Base-by-base conservation (phyloP, 2,888 invertebrate species). In the Platycnemis pennipes region DNA sequence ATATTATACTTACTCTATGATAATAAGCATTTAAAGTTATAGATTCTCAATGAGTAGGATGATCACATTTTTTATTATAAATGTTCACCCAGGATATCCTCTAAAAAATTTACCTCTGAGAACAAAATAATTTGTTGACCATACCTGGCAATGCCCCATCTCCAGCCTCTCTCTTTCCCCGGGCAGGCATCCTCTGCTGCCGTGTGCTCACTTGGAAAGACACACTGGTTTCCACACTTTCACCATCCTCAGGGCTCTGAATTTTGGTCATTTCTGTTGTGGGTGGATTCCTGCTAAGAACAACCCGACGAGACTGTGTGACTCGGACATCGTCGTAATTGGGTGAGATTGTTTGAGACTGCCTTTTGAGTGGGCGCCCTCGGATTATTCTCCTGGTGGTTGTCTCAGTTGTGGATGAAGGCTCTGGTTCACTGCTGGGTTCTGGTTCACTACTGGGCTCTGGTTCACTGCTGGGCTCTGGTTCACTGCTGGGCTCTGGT, bases 141-240 rank as follows among this genome's bases (percentile, higher is more conserved):
- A 37, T 49, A 88, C 88, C 88, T 89, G 88, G 88, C 8, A n/a
- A 63, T 26, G 63, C 63, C 19, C 63, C 63, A 37, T 77, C 77
- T 5, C 2, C 37, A 8, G 69, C 44, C 37, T 91, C 91, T n/a
- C 91, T 91, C 69, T 91, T 91, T 42, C 91, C 91, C 44, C 91
- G 63, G 4, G 91, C 91, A 13, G 91, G 91, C 42, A 91, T 69
- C 44, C 91, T 91, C 91, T 91, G 91, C 85, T 97, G 97, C 95
- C 97, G 97, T 37, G 97, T 97, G 95, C 98, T 98, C 95, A 98
- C 98, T 96, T 98, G 97, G 96, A 98, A 98, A 0, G 98, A 98
- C 4, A 98, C 98, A 96, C 98, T 98, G 0, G 98, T 98, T 95
- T 98, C 98, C 22, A 98, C 98, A 44, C 45, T 0, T 98, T 97